phyloP scores from a whole-genome alignment of 2,797 vertebrate genomes.

The Coranthus polyacanthus region DNA sequence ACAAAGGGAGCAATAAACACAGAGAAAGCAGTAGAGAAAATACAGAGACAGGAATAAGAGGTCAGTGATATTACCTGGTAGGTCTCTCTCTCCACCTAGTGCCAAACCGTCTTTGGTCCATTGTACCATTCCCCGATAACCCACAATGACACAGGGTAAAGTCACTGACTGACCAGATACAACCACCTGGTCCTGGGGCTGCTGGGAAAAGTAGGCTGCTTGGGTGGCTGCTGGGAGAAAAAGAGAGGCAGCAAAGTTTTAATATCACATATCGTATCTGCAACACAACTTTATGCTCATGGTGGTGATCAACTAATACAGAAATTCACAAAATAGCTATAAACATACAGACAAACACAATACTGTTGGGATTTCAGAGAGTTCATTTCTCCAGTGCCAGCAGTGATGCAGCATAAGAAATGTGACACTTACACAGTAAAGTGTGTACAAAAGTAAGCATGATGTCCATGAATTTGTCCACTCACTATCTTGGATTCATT shows the following conservation, averaged over 20 bases:
- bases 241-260: slow-evolving; percentile 15
- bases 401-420: slow-evolving; percentile 28
- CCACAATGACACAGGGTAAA: slow-evolving; percentile 88
- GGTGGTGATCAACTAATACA: not conserved
- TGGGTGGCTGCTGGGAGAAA: slow-evolving; percentile 77
- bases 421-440: slow-evolving; percentile 37
- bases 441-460: slow-evolving; percentile 1
- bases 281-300: not conserved
- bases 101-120: slow-evolving; percentile 96
- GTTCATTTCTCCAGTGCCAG: slow-evolving; percentile 41
- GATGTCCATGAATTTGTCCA: slow-evolving; percentile 9
- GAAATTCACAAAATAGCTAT: slow-evolving; percentile 30
- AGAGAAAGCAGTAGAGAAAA: slow-evolving; percentile 1
- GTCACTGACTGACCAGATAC: slow-evolving; percentile 89
- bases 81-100: slow-evolving; percentile 90
- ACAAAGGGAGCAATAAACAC: slow-evolving; percentile 51
- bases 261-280: slow-evolving; percentile 17
- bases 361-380: too few relatives aligned
- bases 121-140: slow-evolving; percentile 91
- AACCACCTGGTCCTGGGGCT: slow-evolving; percentile 90
- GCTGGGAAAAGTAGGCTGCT: slow-evolving; percentile 91
- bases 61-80: slow-evolving; percentile 85
- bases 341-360: too few relatives aligned
- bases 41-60: not conserved
- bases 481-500: slow-evolving; percentile 42